Evolutionary conservation across 2,113 vertebrate genomes (phyloP).

Genomic region (Spea bombifrons): DNA sequence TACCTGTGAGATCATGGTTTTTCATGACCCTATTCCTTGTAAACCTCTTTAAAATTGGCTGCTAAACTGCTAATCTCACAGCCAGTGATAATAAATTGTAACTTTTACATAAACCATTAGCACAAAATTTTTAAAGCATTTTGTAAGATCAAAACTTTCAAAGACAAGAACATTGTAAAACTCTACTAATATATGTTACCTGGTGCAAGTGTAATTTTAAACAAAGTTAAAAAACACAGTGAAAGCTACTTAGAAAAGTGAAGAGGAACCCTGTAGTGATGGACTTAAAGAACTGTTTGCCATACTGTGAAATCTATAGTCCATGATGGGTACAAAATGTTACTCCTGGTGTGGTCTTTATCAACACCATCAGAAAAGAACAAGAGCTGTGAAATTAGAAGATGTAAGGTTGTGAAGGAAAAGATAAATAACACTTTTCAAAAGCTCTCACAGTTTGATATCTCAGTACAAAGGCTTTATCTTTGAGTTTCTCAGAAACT

Average conservation of each 20-base stretch:
- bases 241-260: neutral
- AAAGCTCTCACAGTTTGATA: constrained; percentile 23
- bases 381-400: constrained; percentile 20
- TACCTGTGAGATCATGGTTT: too few species aligned
- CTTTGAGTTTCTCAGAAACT: neutral
- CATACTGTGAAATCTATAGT: constrained; percentile 11
- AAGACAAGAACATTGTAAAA: neutral
- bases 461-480: constrained; percentile 3
- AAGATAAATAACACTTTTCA: constrained; percentile 9
- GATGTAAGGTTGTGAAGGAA: constrained; percentile 4
- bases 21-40: too few species aligned
- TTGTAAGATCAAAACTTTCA: neutral
- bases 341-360: constrained; percentile 12
- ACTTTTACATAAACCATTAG: too few species aligned
- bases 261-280: neutral
- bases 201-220: neutral
- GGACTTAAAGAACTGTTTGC: neutral
- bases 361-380: constrained; percentile 22
- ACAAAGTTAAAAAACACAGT: neutral
- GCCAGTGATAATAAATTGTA: too few species aligned
- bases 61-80: too few species aligned
- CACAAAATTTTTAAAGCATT: neutral
- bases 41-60: too few species aligned
- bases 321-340: constrained; percentile 11
- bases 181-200: neutral